These are phyloP conservation scores for Alouatta palliata DNA, from an alignment of 2,113 vertebrate species.

Conservation along the genomic window DNA sequence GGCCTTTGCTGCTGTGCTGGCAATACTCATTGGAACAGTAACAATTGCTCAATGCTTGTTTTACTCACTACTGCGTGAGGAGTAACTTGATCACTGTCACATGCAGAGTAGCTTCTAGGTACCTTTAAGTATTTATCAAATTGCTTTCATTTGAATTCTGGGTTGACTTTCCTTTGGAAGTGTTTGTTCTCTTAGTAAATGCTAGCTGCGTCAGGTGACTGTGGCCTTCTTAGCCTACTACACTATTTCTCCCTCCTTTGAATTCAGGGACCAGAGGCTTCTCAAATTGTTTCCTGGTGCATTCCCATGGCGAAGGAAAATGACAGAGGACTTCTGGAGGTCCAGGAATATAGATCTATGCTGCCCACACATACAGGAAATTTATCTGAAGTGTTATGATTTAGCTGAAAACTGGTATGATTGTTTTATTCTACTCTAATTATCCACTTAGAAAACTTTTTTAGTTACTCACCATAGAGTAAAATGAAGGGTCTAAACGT, in stretches of 20 bases:
- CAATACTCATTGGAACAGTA: too few relatives aligned
- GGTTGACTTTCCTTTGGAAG: neutral
- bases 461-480: neutral
- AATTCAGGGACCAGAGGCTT: neutral
- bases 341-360: neutral
- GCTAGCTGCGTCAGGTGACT: neutral
- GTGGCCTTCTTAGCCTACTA: neutral
- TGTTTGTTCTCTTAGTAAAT: neutral
- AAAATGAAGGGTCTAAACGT: neutral
- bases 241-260: neutral
- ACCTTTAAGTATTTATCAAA: neutral
- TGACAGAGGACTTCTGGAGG: neutral
- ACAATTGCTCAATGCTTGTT: neutral
- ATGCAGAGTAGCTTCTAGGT: neutral
- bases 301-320: neutral
- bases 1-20: too few relatives aligned
- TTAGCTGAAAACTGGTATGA: neutral
- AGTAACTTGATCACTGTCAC: neutral
- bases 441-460: neutral
- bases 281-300: neutral
- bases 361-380: neutral
- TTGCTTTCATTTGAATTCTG: slow-evolving; percentile 15
- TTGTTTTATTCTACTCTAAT: neutral
- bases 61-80: neutral
- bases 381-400: neutral